phyloP scores from a whole-genome alignment of 64 coral and sea anemone genomes.

The Dendronephthya gigantea region DNA sequence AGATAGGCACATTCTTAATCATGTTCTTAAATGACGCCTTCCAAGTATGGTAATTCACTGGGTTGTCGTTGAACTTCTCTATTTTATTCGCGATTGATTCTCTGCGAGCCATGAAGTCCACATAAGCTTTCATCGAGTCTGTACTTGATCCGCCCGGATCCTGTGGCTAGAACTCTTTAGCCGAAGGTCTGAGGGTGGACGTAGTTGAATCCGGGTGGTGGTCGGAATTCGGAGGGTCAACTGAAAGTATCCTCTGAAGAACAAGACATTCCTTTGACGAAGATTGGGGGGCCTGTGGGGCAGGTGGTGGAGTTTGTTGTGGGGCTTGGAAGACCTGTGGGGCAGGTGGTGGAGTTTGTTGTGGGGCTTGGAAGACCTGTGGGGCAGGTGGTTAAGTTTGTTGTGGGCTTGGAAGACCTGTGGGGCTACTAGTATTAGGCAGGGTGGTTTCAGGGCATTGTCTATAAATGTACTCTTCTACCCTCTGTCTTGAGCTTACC shows the following conservation, averaged over 20 bases:
- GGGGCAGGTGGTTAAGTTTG: no score
- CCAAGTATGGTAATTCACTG: slow-evolving; percentile 27
- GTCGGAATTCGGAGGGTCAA: neutral
- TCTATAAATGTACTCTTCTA: neutral
- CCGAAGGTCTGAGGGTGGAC: neutral
- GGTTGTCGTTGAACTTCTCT: neutral
- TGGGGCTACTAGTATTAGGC: neutral
- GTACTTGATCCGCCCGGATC: neutral
- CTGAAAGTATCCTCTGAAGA: neutral
- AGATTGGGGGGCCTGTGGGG: neutral
- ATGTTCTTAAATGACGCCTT: slow-evolving; percentile 34
- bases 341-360: no score
- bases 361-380: no score
- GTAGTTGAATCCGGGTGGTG: neutral
- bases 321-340: neutral
- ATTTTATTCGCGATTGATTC: neutral
- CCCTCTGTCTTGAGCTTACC: neutral
- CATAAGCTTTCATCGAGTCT: neutral
- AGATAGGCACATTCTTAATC: slow-evolving; percentile 15
- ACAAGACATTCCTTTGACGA: neutral
- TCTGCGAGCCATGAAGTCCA: slow-evolving; percentile 10
- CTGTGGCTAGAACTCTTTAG: neutral
- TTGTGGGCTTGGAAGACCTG: no score
- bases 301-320: neutral
- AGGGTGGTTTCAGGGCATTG: neutral